Evolutionary conservation across 2,113 vertebrate genomes (phyloP).

Genomic region (Trematocara marginatum): DNA sequence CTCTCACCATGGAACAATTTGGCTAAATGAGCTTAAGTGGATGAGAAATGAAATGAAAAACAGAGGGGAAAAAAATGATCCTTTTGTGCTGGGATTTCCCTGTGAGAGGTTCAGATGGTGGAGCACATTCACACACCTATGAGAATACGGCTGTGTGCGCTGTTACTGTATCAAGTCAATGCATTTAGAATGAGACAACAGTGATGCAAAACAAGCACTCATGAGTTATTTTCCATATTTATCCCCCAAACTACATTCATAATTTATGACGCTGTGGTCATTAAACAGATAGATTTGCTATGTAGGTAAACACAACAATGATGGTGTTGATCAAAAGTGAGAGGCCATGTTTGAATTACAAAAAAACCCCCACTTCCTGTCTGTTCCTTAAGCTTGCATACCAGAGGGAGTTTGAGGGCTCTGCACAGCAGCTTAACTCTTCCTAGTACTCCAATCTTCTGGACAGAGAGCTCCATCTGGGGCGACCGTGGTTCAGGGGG

Average conservation of each 20-base stretch:
- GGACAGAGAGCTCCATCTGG: background rate
- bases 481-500: background rate
- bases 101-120: slow-evolving; percentile 6
- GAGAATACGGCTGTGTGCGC: background rate
- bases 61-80: slow-evolving; percentile 9
- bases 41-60: slow-evolving; percentile 19
- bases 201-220: slow-evolving; percentile 5
- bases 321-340: background rate
- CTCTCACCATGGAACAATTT: slow-evolving; percentile 21
- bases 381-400: background rate
- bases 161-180: background rate
- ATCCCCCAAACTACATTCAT: background rate
- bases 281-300: background rate
- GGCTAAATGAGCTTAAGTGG: slow-evolving; percentile 46
- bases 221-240: background rate
- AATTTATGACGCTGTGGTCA: background rate
- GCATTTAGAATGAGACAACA: background rate
- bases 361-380: accelerated
- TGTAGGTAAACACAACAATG: background rate
- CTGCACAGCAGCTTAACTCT: background rate
- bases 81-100: slow-evolving; percentile 30
- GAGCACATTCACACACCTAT: background rate
- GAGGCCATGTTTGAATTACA: background rate
- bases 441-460: background rate
- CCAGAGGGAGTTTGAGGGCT: background rate